Base-by-base conservation (phyloP, 1,140 invertebrate genomes). In the Caenorhabditis latens region DNA sequence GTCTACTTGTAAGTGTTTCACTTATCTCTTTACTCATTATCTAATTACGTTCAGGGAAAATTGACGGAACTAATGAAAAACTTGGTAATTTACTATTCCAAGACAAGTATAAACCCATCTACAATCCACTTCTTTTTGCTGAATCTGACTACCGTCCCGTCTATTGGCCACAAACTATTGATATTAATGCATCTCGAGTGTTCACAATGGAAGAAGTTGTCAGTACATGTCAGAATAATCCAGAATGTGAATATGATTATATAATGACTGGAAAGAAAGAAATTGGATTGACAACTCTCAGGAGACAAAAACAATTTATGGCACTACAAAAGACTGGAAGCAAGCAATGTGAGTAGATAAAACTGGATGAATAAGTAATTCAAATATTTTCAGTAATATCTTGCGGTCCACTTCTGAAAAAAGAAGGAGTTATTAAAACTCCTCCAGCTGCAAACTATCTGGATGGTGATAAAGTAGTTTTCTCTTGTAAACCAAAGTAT, bases 401-500 rank as follows among this genome's bases (percentile, higher is more conserved):
- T 83, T 88, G 90, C 87, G 83, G 90, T 84, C 67, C 90, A 67
- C 83, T 90, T 16, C 89, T 87, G 48, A 89, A 89, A 32, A 86
- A 88, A 40, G 85, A 90, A 46, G 90, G 90, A 24, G 90, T 91
- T 24, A 79, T 91, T 7, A 91, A 91, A 86, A 90, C 85, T 67
- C 90, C 90, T 11, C 90, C 90, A 40, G 90, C 90, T 55, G 90
- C 86, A 53, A 90, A 90, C 46, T 89, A 91, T 83, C 61, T 91
- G 19, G 90, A 91, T 71, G 90, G 90, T 0, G 90, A 88, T 32
- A 87, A 79, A 19, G 90, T 91, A 24, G 91, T 90, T 8, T 91
- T 91, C 86, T 92, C 90, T 13, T 91, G 90, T 61, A 91, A 91
- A 79, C 90, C 90, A 14, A 88, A 91, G 50, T 91, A 89, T 75